Base-by-base conservation (phyloP, 2,797 vertebrate genomes). In the Chelonia mydas region DNA sequence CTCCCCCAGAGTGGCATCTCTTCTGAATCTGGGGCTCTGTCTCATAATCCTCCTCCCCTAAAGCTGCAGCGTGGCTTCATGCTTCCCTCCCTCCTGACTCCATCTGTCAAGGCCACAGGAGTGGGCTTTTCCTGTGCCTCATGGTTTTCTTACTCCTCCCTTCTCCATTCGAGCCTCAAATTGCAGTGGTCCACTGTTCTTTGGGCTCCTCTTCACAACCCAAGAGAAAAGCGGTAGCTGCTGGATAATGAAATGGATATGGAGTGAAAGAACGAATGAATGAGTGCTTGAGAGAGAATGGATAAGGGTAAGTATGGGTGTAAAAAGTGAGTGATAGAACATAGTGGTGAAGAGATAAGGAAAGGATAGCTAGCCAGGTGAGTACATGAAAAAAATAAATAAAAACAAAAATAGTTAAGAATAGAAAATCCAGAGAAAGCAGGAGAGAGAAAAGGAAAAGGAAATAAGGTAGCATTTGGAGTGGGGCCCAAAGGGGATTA, bases 31-130 rank as follows among this genome's bases (percentile, higher is more conserved):
- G 33, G 88, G 74, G 23, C 74, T 41, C 50, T 90, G 17, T 89
- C 87, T 94, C 33, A 28, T 59, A 93, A 45, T 94, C 87, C 41
- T 92, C 74, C 87, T 92, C 76, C 45, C 92, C 21, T 89, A 68
- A 95, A 83, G 72, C 47, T 94, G 76, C 78, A 81, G 51, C 82
- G 82, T 23, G 88, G 25, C 47, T 89, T 13, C 19, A 55, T 84
- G 7, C 31, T 31, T 17, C 8, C 90, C 21, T 87, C 13, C 65
- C 83, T 21, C 5, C 17, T 87, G 33, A 47, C 12, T 72, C 23
- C 45, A 33, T 55, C 31, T 88, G 92, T 53, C 74, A 86, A 87
- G 76, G 53, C 11, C 45, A 80, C 41, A 27, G n/a, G 41, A 87
- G 3, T 87, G 47, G 45, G 1, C 0, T 92, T 93, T 93, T 77